These are phyloP conservation scores for Saguinus imperator DNA, from an alignment of 2,113 vertebrate species.

Conservation along the genomic window DNA sequence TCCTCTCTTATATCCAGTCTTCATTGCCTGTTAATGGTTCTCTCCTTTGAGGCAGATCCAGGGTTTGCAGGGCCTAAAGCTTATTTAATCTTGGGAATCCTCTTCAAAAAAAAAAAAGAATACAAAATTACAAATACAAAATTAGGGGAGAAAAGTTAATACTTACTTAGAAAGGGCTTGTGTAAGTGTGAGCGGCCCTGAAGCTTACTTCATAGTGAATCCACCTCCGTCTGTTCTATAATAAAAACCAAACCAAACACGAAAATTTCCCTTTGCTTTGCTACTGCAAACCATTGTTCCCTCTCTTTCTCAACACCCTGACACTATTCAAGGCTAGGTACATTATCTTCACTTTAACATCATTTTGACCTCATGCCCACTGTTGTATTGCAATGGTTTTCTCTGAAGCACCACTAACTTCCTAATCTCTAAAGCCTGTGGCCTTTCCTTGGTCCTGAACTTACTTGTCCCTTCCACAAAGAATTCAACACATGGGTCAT, in stretches of 20 bases:
- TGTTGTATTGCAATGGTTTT: neutral
- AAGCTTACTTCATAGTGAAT: neutral
- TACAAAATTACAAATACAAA: constrained; percentile 10
- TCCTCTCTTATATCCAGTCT: neutral
- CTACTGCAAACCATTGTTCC: neutral
- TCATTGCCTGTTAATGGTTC: neutral
- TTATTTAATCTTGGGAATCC: neutral
- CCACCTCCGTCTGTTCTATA: neutral
- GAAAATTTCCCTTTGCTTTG: neutral
- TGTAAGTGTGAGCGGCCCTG: neutral
- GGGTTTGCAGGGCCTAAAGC: neutral
- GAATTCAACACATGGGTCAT: neutral
- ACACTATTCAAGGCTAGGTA: neutral
- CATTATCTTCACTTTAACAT: neutral
- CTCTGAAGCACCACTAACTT: neutral
- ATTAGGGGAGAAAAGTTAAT: neutral
- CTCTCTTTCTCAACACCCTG: neutral
- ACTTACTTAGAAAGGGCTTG: neutral
- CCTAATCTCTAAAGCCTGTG: neutral
- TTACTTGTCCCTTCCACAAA: neutral
- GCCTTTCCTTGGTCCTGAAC: neutral
- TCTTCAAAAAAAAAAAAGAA: constrained; percentile 19
- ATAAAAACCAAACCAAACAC: neutral
- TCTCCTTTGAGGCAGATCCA: neutral
- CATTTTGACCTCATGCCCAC: neutral